Evolutionary conservation across 2,113 vertebrate genomes (phyloP).

Genomic region (Rhea americana): DNA sequence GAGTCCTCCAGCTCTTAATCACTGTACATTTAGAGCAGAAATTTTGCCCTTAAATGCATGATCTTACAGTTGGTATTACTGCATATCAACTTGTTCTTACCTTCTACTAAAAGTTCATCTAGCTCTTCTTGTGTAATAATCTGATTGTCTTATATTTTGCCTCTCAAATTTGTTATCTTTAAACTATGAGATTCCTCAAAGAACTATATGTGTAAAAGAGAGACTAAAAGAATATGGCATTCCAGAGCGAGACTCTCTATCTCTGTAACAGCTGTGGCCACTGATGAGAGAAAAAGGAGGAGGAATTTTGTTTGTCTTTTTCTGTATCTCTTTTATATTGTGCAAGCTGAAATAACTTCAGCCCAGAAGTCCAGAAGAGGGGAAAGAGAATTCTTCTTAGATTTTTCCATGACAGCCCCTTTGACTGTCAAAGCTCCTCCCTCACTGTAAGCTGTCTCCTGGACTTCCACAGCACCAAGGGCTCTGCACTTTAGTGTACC

Average conservation of each 20-base stretch:
- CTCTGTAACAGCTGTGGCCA: neutral
- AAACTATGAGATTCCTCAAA: neutral
- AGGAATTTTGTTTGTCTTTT: too few relatives aligned
- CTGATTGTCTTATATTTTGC: neutral
- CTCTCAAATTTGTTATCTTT: neutral
- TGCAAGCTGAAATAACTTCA: too few relatives aligned
- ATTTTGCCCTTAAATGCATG: neutral
- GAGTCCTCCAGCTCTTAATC: conserved; percentile 13
- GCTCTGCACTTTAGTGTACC: neutral
- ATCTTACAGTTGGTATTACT: neutral
- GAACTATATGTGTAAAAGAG: neutral
- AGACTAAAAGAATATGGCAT: neutral
- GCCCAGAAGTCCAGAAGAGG: too few relatives aligned
- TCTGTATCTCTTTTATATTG: too few relatives aligned
- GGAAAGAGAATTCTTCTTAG: too few relatives aligned
- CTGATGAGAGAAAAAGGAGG: too few relatives aligned
- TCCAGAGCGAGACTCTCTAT: neutral
- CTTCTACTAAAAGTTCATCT: neutral
- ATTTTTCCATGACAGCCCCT: neutral
- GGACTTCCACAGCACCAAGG: neutral
- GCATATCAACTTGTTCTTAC: neutral
- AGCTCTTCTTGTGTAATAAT: neutral
- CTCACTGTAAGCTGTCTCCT: neutral
- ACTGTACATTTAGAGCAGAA: neutral
- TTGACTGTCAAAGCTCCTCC: neutral